Conservation (phyloP, 2,113 vertebrate genomes). For the Galbula dea region DNA sequence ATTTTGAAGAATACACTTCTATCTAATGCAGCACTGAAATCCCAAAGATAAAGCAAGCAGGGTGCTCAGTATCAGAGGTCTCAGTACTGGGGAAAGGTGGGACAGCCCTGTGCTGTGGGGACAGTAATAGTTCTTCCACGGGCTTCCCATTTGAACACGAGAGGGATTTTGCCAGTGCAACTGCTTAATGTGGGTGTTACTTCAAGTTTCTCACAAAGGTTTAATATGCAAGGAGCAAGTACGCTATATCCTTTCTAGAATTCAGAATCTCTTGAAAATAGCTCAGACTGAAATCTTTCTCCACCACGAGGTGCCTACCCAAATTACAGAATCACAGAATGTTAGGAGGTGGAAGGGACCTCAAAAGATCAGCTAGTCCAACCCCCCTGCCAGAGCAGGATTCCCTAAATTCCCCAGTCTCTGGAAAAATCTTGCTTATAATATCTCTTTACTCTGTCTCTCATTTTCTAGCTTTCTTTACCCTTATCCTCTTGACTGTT, state of each 20-base stretch:
- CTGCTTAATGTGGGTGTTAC: neutral
- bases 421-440: neutral
- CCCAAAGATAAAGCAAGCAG: neutral
- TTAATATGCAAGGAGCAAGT: neutral
- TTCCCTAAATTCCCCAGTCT: neutral
- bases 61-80: neutral
- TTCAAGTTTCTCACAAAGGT: neutral
- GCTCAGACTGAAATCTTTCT: neutral
- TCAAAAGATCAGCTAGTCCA: too few species aligned
- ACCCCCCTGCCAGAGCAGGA: too few species aligned
- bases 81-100: neutral
- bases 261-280: neutral
- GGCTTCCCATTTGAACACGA: neutral
- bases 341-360: too few species aligned
- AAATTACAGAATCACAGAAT: too few species aligned
- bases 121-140: neutral
- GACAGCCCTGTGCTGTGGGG: neutral
- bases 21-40: neutral
- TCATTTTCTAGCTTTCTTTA: neutral
- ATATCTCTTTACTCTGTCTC: neutral
- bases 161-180: neutral
- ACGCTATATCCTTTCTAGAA: neutral
- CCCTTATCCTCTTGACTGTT: neutral
- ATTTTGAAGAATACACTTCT: neutral
- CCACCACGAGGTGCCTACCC: neutral